Percentiles rank a stretch among this genome's conserved stretches.
Evolutionary conservation across 2,888 invertebrate species (phyloP).

Genomic region (Chalcis sispes): DNA sequence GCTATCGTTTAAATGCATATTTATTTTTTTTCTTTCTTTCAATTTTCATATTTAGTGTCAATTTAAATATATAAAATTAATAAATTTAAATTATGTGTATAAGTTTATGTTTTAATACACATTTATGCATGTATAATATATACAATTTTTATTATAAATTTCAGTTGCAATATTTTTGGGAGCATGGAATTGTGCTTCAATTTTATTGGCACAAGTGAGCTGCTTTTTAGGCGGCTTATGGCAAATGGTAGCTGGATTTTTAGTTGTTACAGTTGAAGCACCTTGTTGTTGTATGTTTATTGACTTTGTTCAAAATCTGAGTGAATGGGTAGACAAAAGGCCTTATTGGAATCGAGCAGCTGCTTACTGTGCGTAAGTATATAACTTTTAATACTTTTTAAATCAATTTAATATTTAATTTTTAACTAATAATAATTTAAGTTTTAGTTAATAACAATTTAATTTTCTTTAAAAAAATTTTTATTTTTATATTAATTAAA

Average conservation of each 20-base stretch:
- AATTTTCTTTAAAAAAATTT: too few relatives aligned
- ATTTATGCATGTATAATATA: too few relatives aligned
- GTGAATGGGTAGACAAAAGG: constrained; percentile 88
- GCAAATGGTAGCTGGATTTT: constrained; percentile 93
- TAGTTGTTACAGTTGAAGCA: constrained; percentile 93
- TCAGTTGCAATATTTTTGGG: constrained; percentile 92
- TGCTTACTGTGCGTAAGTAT: constrained; percentile 88
- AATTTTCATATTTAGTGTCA: too few relatives aligned
- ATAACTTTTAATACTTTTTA: constrained; percentile 9
- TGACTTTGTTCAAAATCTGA: constrained; percentile 92
- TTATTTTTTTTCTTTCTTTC: too few relatives aligned
- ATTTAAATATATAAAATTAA: too few relatives aligned
- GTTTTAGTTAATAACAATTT: too few relatives aligned
- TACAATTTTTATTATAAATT: constrained; percentile 69
- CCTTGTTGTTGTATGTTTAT: constrained; percentile 98
- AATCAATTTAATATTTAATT: neutral
- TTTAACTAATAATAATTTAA: too few relatives aligned
- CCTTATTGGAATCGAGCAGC: constrained; percentile 94
- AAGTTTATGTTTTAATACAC: too few relatives aligned
- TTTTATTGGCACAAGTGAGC: constrained; percentile 80
- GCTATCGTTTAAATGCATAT: neutral
- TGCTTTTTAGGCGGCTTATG: constrained; percentile 89
- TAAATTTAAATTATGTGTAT: too few relatives aligned
- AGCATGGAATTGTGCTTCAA: constrained; percentile 84
- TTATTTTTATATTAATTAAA: too few relatives aligned